phyloP scores from a whole-genome alignment of 1,140 invertebrate genomes.

The Frieseomelitta varia region DNA sequence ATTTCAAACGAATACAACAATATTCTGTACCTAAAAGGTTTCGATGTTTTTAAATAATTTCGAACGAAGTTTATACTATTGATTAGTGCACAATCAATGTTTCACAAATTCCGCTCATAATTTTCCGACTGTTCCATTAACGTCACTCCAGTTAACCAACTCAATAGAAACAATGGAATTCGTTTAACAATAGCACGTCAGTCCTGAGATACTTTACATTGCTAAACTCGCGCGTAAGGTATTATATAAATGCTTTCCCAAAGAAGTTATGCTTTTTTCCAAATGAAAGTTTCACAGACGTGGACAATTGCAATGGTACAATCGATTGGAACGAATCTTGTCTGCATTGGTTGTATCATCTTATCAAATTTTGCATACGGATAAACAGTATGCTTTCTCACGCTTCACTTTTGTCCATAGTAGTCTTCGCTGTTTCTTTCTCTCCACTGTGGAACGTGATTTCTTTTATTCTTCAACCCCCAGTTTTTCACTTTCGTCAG shows the following conservation, averaged over 20 bases:
- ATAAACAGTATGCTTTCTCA: neutral
- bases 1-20: too few species aligned
- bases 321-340: neutral
- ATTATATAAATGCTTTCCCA: too few species aligned
- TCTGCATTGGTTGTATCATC: too few species aligned
- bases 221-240: neutral
- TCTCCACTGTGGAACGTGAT: neutral
- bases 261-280: neutral
- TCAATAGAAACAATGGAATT: neutral
- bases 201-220: neutral
- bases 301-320: neutral
- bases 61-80: too few species aligned
- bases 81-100: too few species aligned
- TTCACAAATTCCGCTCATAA: neutral
- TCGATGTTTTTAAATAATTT: too few species aligned
- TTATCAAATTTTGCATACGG: too few species aligned
- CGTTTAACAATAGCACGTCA: neutral
- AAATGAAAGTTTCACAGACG: neutral
- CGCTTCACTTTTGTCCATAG: neutral
- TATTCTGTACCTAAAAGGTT: too few species aligned
- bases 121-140: neutral
- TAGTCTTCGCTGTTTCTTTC: neutral
- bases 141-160: neutral
- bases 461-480: neutral
- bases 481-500: neutral